phyloP scores from a whole-genome alignment of 2,797 vertebrate genomes.

The Cynopterus sphinx region DNA sequence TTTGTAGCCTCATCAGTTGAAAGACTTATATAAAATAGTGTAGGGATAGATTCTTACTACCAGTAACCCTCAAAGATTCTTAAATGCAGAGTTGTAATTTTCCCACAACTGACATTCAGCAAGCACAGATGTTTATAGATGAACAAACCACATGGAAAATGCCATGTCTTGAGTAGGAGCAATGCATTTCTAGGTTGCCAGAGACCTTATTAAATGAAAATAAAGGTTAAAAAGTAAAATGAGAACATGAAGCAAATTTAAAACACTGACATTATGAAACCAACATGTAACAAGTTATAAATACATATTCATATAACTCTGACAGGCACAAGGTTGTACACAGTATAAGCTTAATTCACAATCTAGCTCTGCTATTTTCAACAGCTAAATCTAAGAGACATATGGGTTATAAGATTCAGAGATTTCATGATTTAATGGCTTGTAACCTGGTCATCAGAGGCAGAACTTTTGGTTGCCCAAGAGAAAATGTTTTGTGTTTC shows the following conservation, averaged over 20 bases:
- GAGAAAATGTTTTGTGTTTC: background rate
- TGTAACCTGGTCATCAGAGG: background rate
- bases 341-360: background rate
- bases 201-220: conserved; percentile 30
- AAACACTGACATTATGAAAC: background rate
- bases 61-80: background rate
- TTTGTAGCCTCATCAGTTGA: background rate
- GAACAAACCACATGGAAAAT: conserved; percentile 1
- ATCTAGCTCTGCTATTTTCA: background rate
- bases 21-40: background rate
- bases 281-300: too few relatives aligned
- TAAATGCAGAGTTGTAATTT: conserved; percentile 9
- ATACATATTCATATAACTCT: background rate
- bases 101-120: background rate
- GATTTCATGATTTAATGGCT: background rate
- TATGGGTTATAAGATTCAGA: background rate
- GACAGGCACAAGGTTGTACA: background rate
- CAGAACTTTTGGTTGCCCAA: background rate
- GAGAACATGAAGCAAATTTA: background rate
- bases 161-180: background rate
- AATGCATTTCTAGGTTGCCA: background rate
- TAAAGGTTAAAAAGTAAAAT: conserved; percentile 15
- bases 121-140: conserved; percentile 19
- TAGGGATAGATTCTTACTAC: background rate
- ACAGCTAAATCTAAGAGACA: background rate